Evolutionary conservation across 2,113 vertebrate genomes (phyloP), one percentile per base, ranked within the genome.

Genomic region (Trematocara stigmaticum): DNA sequence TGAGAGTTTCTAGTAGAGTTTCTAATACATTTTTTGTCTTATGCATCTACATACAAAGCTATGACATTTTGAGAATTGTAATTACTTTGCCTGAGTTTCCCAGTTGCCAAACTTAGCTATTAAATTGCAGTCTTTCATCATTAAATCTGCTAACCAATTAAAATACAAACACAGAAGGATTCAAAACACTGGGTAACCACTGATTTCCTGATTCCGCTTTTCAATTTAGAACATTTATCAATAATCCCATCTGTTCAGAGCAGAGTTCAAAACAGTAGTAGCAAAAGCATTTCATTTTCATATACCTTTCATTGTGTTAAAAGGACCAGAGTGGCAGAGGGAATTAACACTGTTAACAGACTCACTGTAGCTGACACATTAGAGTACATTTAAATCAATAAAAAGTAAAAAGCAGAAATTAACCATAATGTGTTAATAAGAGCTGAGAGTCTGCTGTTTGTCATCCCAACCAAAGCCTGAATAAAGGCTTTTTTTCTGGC

Each of bases 31-130:
- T 81, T 64, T 66, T 53, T 34, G 55, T 11, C 55, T 7, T 78
- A 49, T 86, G 35, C 61, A 81, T 82, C 82, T 81, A 66, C 49
- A 69, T 82, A 85, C 84, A 87, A 87, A 88, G 56, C 69, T 10
- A 2, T 90, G 87, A 92, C 84, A 91, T 90, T 92, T 92, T 64
- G 57, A 86, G 64, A 84, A 87, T 80, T 83, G 79, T 87, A 82
- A 91, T 89, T 87, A 35, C 84, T 87, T 80, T 74, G 61, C 38
- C 20, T 16, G 56, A 78, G 55, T 82, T 91, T 57, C 45, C 42
- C 26, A 16, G 26, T 49, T 49, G 12, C 81, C 85, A 88, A 87
- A 87, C 83, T 88, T 89, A 88, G 64, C 80, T 20, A 51, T 78
- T 90, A 84, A 90, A 89, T 89, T 79, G 49, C 38, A 52, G 49